Base-by-base conservation (phyloP, 2,888 invertebrate species). In the Unio pictorum region DNA sequence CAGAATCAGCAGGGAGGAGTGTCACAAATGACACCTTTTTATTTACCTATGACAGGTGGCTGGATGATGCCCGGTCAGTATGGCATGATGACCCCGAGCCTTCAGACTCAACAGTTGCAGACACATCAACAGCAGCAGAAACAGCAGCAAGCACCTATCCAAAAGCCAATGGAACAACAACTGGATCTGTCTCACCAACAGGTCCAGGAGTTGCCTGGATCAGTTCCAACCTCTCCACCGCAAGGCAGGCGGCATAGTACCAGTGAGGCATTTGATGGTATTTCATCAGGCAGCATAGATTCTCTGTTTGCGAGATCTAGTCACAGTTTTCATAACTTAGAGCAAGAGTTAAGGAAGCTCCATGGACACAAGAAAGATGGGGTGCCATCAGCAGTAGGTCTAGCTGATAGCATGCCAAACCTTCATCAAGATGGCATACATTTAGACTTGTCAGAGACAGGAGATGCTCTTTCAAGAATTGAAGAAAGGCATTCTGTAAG, bases 331-430 rank as follows among this genome's bases (percentile, higher is more conserved):
- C 81, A 81, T 58, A 83, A 79, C 65, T 72, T 89, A 45, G 88
- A 88, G 67, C 87, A 88, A 73, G 87, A 86, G 20, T 70, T 88
- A 56, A 88, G 84, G 69, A 88, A 86, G 63, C 80, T 88, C 30
- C 84, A 84, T 72, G 80, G 85, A 34, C 75, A 79, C 61, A 75
- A 74, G 56, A 79, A 72, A 73, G 78, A 81, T 55, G 69, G 74
- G 56, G 60, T 73, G 26, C 63, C 75, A 7, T 69, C 74, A 34
- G 69, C 70, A 15, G 56, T 67, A 28, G 58, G 67, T 64, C 54
- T 60, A 34, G 65, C 68, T 8, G n/a, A 30, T 45, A 58, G 57
- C 26, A 23, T 57, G 58, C 26, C 55, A 26, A 20, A 45, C 34
- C 55, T 56, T 23, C 59, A 58, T 58, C 59, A n/a, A 58, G 59